Evolutionary conservation across 2,113 vertebrate species (phyloP), one percentile per base, ranked within the genome.

Genomic region (Piaya cayana): DNA sequence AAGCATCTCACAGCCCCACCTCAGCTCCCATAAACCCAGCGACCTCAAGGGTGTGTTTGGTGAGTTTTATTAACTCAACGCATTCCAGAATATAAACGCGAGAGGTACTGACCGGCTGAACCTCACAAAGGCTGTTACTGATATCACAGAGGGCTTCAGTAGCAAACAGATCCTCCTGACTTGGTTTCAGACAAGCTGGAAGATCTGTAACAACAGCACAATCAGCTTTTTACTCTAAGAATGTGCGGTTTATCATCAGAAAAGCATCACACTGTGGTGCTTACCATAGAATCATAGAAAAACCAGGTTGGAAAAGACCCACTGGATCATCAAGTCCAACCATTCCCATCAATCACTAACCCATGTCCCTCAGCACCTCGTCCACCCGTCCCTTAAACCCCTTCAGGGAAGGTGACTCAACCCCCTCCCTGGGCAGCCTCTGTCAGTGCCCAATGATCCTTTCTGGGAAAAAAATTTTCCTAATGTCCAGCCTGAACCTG

Each of bases 31-130:
- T 9, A 30, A 49, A 58, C 58, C 82, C 65, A 22, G 39, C 8
- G 58, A 81, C 7, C 92, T 39, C 12, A 3, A 17, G n/a, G 0
- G 2, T 39, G 26, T 16, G 16, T 13, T 42, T 43, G 47, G 26
- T 55, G 74, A 34, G 1, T 56, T 59, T 3, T 1, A 17, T 47
- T 17, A 74, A 52, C 82, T 26, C 56, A 5, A 3, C 2, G 0
- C 1, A 20, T 12, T 9, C 22, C 85, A 53, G 72, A 32, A 15
- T 3, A n/a, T 5, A 23, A 77, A 8, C 25, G 32, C 2, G 1
- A 1, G 49, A n/a, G 34, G 69, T 1, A 1, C 62, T 0, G 42
- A 3, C 8, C 0, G 6, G 1, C 37, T 13, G 27, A 27, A 15
- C 45, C 53, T 23, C 90, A 6, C 67, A 8, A 4, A 27, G 32